Base-by-base conservation (phyloP, 1,140 invertebrate genomes). In the Idris sp. region DNA sequence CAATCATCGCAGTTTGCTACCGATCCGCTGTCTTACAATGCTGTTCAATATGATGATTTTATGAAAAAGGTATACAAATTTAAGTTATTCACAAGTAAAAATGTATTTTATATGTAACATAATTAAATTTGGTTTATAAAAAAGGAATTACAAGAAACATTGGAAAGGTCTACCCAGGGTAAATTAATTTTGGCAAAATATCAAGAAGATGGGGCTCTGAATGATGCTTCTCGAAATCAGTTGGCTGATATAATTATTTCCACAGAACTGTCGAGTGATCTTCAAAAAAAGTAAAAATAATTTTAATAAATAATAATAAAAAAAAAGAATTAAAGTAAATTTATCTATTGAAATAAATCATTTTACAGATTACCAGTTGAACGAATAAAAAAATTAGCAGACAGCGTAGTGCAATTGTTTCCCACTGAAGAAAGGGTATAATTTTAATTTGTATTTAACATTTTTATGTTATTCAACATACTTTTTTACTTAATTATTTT, bases 41-140 rank as follows among this genome's bases (percentile, higher is more conserved):
- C 41, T 30, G 58, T n/a, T n/a, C n/a, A 25, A 31, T 54, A 58
- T 19, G 64, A 68, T 16, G 64, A 68, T 13, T 58, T 49, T 14
- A 68, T 68, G 64, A 56, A 48, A n/a, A 68, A 68, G 64, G 64
- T 68, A n/a, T n/a, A n/a, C n/a, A n/a, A n/a, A n/a, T n/a, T n/a
- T n/a, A n/a, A 68, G 1, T 51, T 48, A 1, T 16, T 5, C 6
- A 22, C 2, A 22, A 22, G 6, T 22, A 22, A 22, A 4, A 22
- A 22, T 22, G 6, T 22, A 22, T 4, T 4, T 6, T 22, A 22
- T 22, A 22, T 22, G 19, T 6, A 22, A 16, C n/a, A n/a, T n/a
- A n/a, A n/a, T 31, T 35, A 7, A 35, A 26, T 30, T 48, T 33
- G n/a, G 43, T 62, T 41, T n/a, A n/a, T n/a, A n/a, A n/a, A n/a